These are phyloP conservation scores for mouse (Mus musculus) DNA, from an alignment of 2,113 vertebrate species.

Conservation along the genomic window DNA sequence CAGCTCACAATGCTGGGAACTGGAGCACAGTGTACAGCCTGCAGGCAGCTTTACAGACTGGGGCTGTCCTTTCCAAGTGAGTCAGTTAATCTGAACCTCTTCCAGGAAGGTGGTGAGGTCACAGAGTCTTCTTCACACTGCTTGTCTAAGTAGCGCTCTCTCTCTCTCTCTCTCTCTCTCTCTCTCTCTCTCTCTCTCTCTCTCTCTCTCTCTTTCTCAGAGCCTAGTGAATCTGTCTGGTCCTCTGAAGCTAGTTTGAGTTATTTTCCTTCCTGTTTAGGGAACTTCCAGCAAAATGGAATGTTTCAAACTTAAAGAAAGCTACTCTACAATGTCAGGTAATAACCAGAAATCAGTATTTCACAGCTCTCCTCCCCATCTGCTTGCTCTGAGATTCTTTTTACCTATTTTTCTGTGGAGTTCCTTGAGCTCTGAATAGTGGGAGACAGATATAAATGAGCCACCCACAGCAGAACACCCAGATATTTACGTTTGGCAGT, in stretches of 20 bases:
- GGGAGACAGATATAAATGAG: neutral
- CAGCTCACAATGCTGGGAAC: neutral
- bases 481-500: neutral
- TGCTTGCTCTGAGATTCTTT: neutral
- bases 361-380: neutral
- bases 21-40: neutral
- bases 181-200: too few species aligned
- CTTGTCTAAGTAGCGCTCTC: neutral
- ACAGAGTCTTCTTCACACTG: neutral
- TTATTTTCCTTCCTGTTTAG: neutral
- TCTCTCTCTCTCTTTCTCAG: too few species aligned
- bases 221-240: too few species aligned
- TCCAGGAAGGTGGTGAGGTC: neutral
- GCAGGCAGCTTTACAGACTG: neutral
- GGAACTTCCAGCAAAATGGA: neutral
- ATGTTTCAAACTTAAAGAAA: neutral
- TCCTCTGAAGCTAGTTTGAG: neutral
- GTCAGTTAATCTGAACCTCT: neutral
- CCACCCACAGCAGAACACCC: neutral
- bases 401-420: neutral
- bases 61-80: neutral
- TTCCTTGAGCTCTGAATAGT: neutral
- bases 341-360: neutral
- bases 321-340: too few species aligned
- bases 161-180: too few species aligned